Conservation (phyloP, 1,140 invertebrate species). For the Pseudachorutes palmiensis region DNA sequence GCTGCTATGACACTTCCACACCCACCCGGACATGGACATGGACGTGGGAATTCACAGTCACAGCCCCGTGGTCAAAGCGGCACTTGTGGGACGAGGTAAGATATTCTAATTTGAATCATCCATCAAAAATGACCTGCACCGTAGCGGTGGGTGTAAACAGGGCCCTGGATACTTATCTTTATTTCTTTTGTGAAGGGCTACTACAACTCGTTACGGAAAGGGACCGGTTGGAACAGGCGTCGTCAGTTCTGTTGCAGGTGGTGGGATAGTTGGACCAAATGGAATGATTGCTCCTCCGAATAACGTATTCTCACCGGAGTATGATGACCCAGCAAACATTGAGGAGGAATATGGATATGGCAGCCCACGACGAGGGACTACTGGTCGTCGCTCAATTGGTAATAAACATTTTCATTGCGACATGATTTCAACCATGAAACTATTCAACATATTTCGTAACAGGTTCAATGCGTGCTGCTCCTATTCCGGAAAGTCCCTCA, state of each 20-base stretch:
- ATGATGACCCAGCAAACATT: constrained; percentile 84
- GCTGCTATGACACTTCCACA: constrained; percentile 83
- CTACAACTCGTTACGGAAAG: constrained; percentile 63
- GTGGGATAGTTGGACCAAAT: constrained; percentile 35
- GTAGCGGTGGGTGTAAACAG: too few relatives aligned
- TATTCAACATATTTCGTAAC: constrained; percentile 7
- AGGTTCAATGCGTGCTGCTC: constrained; percentile 60
- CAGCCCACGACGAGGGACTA: constrained; percentile 67
- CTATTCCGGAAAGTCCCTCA: constrained; percentile 54
- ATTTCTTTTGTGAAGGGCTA: constrained; percentile 51
- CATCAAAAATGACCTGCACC: too few relatives aligned
- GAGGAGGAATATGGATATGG: constrained; percentile 80
- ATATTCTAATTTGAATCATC: too few relatives aligned
- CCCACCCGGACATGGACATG: constrained; percentile 62
- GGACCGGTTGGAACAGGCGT: constrained; percentile 41
- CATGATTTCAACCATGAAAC: not conserved
- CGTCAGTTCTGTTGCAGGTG: constrained; percentile 36
- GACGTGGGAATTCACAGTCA: constrained; percentile 60
- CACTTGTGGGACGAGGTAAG: too few relatives aligned
- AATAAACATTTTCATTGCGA: not conserved
- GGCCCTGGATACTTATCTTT: too few relatives aligned
- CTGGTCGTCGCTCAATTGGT: constrained; percentile 56
- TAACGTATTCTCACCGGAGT: constrained; percentile 59
- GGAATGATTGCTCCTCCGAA: constrained; percentile 34
- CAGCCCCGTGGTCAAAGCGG: too few relatives aligned